A percentile compares a stretch with the other conserved stretches of the same genome.
Conservation (phyloP, 2,113 vertebrate genomes). For the Scomber japonicus region DNA sequence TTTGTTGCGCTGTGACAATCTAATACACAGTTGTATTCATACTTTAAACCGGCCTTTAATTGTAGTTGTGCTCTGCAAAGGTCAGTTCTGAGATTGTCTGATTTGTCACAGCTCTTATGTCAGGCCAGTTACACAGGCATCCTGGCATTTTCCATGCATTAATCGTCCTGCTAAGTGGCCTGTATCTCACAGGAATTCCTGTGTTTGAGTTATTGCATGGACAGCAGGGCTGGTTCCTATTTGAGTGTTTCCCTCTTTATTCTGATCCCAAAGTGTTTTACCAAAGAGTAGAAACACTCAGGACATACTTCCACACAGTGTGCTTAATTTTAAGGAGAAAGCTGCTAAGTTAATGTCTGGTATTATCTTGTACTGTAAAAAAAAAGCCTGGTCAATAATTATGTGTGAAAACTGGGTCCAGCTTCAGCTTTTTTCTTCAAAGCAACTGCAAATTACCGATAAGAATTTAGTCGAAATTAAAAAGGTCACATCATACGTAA, state of each 20-base stretch:
- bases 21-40: background rate
- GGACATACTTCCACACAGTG: background rate
- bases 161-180: constrained; percentile 73
- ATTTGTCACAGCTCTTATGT: constrained; percentile 54
- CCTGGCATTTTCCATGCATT: constrained; percentile 73
- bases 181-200: constrained; percentile 82
- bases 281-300: constrained; percentile 11
- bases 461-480: constrained; percentile 18
- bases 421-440: background rate
- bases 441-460: constrained; percentile 16
- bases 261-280: constrained; percentile 11
- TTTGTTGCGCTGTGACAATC: background rate
- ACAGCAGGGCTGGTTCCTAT: constrained; percentile 58
- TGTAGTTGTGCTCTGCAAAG: constrained; percentile 32
- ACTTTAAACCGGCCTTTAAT: background rate
- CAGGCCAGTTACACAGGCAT: constrained; percentile 53
- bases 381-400: background rate
- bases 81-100: constrained; percentile 29
- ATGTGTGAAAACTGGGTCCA: constrained; percentile 1
- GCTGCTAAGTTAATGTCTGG: too few relatives aligned
- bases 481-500: constrained; percentile 62
- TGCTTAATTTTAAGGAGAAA: too few relatives aligned
- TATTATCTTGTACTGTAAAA: too few relatives aligned
- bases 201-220: constrained; percentile 72
- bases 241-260: constrained; percentile 49